These are phyloP conservation scores for Vireo griseus DNA, from an alignment of 2,797 vertebrate genomes.

Conservation along the genomic window DNA sequence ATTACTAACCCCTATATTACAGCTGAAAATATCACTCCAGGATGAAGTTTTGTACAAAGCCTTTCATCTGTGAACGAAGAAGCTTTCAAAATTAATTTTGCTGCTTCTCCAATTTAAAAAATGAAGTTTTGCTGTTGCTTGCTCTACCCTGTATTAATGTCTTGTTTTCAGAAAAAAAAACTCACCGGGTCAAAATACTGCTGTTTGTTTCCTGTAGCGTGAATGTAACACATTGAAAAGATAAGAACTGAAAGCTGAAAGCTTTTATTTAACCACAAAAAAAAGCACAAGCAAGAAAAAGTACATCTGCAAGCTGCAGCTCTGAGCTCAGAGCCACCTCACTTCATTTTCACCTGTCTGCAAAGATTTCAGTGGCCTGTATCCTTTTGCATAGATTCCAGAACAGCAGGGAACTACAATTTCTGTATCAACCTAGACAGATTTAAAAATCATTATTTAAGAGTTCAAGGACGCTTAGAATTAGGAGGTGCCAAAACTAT, in stretches of 20 bases:
- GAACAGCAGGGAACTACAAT: not conserved
- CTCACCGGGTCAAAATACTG: not conserved
- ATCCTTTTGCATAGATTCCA: not conserved
- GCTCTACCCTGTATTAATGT: not conserved
- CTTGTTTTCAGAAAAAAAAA: not conserved
- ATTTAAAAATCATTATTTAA: not conserved
- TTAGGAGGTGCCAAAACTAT: not conserved
- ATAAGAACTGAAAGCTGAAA: not conserved
- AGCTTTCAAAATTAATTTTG: slow-evolving; percentile 31
- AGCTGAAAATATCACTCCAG: slow-evolving; percentile 57
- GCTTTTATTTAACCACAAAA: slow-evolving; percentile 10
- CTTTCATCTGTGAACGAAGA: slow-evolving; percentile 18
- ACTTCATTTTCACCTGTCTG: not conserved
- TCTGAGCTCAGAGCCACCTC: not conserved
- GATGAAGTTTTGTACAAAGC: slow-evolving; percentile 43
- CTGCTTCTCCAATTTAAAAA: slow-evolving; percentile 2
- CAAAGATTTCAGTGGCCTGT: not conserved
- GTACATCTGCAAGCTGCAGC: not conserved
- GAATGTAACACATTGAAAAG: not conserved
- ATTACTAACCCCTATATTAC: slow-evolving; percentile 64
- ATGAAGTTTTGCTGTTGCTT: not conserved
- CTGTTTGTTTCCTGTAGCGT: slow-evolving; percentile 13
- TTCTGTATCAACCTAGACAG: fast-evolving
- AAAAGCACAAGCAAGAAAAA: not conserved
- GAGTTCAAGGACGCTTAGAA: not conserved